Conservation (phyloP, 2,113 vertebrate genomes). For the Craseonycteris thonglongyai region DNA sequence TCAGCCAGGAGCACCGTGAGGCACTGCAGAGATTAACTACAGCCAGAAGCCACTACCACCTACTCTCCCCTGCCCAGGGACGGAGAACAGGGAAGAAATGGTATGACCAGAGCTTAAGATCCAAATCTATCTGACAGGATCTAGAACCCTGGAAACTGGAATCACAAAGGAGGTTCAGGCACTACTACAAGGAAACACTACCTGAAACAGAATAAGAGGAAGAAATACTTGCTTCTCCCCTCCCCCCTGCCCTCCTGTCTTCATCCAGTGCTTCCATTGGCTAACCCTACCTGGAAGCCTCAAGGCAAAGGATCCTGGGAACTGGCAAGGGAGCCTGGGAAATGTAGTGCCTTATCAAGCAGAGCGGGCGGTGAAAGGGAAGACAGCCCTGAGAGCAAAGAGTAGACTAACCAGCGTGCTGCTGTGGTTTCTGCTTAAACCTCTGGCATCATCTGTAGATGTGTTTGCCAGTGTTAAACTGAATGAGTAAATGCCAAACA, state of each 20-base stretch:
- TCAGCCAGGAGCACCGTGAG: background rate
- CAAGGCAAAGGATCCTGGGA: background rate
- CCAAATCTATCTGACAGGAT: background rate
- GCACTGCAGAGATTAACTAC: background rate
- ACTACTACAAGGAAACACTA: background rate
- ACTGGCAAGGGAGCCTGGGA: background rate
- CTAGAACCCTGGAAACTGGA: background rate
- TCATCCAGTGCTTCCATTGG: background rate
- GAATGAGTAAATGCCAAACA: background rate
- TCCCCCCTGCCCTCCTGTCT: background rate
- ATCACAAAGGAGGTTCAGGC: background rate
- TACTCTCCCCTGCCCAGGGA: background rate
- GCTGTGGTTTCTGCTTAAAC: background rate
- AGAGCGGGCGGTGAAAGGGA: background rate
- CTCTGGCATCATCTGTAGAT: background rate
- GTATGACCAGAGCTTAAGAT: background rate
- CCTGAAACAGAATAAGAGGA: background rate
- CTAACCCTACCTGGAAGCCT: background rate
- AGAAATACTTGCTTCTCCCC: background rate
- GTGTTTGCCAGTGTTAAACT: background rate
- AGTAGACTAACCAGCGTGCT: background rate
- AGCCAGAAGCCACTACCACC: background rate
- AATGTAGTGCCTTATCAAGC: background rate
- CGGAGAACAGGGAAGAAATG: background rate
- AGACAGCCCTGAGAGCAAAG: background rate